Conservation (phyloP, 1,140 invertebrate species). For the Eupristina koningsbergeri region DNA sequence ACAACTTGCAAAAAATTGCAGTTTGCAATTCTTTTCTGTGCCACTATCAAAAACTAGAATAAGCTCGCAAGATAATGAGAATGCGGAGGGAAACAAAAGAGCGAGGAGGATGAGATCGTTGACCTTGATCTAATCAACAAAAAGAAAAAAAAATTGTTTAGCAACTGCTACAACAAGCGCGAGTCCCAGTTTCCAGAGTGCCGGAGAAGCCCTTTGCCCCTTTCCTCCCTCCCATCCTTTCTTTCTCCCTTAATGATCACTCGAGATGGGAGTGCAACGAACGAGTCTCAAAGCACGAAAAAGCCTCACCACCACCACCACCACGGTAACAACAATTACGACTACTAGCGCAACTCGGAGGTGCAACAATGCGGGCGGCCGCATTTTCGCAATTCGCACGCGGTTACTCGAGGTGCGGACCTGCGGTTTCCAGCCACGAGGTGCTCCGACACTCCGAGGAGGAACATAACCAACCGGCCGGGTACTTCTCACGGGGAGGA, state of each 20-base stretch:
- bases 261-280: neutral
- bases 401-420: neutral
- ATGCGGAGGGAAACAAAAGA: neutral
- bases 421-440: neutral
- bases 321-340: no score
- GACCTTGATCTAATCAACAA: conserved; percentile 16
- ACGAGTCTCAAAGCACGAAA: neutral
- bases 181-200: neutral
- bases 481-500: neutral
- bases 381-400: conserved; percentile 10
- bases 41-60: no score
- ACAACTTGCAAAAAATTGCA: no score
- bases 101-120: neutral
- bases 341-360: no score
- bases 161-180: neutral
- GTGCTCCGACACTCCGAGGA: neutral
- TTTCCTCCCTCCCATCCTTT: neutral
- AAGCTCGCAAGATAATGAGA: neutral
- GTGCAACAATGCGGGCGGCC: conserved; percentile 11
- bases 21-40: no score
- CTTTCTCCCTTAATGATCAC: conserved; percentile 9
- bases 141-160: neutral
- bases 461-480: neutral
- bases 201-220: neutral
- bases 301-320: neutral